A percentile compares a stretch with the other conserved stretches of the same genome.
Evolutionary conservation across 2,888 invertebrate species (phyloP).

Genomic region (Mechanitis messenoides): DNA sequence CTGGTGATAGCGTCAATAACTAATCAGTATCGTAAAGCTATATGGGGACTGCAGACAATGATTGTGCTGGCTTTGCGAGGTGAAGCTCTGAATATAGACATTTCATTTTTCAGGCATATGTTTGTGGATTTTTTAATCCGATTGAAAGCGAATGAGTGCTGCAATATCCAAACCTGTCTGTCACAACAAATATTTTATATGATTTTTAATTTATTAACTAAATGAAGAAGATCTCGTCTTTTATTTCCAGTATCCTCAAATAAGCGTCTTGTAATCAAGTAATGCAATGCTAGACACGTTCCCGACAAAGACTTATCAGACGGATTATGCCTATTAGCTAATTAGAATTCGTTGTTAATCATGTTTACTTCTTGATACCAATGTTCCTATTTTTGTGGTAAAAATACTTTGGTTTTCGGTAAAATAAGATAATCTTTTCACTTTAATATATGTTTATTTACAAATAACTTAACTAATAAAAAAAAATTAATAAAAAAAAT

Average conservation of each 20-base stretch:
- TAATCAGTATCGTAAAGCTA: conserved; percentile 19
- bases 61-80: conserved; percentile 13
- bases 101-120: too few relatives aligned
- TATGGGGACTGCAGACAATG: conserved; percentile 7
- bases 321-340: conserved; percentile 33
- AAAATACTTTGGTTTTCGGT: too few relatives aligned
- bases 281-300: conserved; percentile 46
- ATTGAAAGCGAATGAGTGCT: too few relatives aligned
- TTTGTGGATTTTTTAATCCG: too few relatives aligned
- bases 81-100: conserved; percentile 2
- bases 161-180: too few relatives aligned
- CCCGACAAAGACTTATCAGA: conserved; percentile 26
- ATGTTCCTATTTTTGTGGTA: conserved; percentile 8
- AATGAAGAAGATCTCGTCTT: not conserved
- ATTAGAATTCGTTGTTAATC: conserved; percentile 27
- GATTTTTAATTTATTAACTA: too few relatives aligned
- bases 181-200: too few relatives aligned
- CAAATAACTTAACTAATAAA: too few relatives aligned
- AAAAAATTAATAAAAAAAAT: too few relatives aligned
- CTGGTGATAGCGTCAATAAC: conserved; percentile 19
- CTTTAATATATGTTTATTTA: too few relatives aligned
- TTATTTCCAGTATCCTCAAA: conserved; percentile 32
- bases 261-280: conserved; percentile 50
- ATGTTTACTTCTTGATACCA: conserved; percentile 6
- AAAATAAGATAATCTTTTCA: too few relatives aligned